A percentile compares a stretch with the other conserved stretches of the same genome.
phyloP scores from a whole-genome alignment of 1,140 invertebrate species.

The Leptoteleia sp. region DNA sequence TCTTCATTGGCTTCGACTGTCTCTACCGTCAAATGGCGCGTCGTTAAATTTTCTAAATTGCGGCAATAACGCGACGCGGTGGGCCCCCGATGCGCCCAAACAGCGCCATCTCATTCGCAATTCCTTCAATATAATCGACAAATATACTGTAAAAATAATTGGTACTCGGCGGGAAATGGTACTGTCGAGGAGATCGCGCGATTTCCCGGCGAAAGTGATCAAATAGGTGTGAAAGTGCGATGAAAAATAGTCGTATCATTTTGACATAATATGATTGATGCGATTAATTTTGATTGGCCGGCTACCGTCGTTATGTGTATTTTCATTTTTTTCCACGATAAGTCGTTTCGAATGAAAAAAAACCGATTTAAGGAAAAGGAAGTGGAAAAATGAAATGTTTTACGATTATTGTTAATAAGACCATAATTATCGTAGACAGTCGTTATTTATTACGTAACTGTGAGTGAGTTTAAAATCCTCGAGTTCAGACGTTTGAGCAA shows the following conservation, averaged over 20 bases:
- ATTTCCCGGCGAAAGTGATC: constrained; percentile 37
- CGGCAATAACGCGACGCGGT: constrained; percentile 10
- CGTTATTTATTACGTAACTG: no score
- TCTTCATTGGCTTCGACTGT: neutral
- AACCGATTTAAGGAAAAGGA: neutral
- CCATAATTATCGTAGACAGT: no score
- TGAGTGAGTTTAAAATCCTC: no score
- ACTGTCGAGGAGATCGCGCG: neutral
- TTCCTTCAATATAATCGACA: constrained; percentile 32
- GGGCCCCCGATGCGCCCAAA: constrained; percentile 10
- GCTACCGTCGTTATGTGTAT: neutral
- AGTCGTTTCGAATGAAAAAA: no score
- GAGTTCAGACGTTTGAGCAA: no score
- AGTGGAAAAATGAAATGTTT: neutral
- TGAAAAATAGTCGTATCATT: constrained; percentile 9
- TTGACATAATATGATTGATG: constrained; percentile 38
- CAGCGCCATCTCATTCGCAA: neutral
- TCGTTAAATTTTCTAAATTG: constrained; percentile 17
- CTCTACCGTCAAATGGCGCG: constrained; percentile 3
- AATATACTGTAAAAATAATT: constrained; percentile 20
- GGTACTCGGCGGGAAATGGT: no score
- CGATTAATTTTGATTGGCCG: neutral
- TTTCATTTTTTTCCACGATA: no score
- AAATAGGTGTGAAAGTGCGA: constrained; percentile 49
- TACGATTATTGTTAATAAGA: no score